Percentiles rank a stretch among this genome's conserved stretches.
phyloP scores from a whole-genome alignment of 1,140 invertebrate genomes.

The Tetranychus urticae region DNA sequence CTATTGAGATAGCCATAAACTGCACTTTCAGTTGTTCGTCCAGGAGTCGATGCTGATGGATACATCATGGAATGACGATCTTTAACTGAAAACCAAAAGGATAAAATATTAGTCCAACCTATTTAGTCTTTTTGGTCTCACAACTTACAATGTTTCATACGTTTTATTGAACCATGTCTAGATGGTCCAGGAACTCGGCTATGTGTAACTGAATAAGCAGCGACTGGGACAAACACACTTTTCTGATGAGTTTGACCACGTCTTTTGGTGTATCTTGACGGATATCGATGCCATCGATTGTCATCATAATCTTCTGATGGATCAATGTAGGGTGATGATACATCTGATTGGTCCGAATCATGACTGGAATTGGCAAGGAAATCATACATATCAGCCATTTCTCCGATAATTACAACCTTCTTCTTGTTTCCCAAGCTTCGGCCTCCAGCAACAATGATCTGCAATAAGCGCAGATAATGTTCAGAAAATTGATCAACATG shows the following conservation, averaged over 20 bases:
- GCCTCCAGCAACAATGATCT: neutral
- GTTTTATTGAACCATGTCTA: neutral
- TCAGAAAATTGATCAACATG: neutral
- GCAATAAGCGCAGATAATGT: no score
- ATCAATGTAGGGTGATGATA: neutral
- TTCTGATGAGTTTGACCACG: neutral
- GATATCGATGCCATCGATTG: neutral
- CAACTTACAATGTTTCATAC: slow-evolving; percentile 3
- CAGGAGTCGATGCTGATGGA: neutral
- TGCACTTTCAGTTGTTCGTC: slow-evolving; percentile 6
- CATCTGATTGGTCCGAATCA: neutral
- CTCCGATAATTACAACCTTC: slow-evolving; percentile 4
- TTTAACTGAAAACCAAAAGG: neutral
- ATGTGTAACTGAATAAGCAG: slow-evolving; percentile 8
- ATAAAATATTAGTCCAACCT: no score
- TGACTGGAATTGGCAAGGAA: neutral
- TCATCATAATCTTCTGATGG: neutral
- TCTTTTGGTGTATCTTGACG: neutral
- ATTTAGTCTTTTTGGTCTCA: neutral
- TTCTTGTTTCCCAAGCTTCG: neutral
- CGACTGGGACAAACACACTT: slow-evolving; percentile 6
- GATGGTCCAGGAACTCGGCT: neutral
- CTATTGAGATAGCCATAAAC: slow-evolving; percentile 8
- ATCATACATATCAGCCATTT: slow-evolving; percentile 1
- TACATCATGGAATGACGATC: neutral